phyloP scores from a whole-genome alignment of 1,140 invertebrate species.

The Batillaria attramentaria region DNA sequence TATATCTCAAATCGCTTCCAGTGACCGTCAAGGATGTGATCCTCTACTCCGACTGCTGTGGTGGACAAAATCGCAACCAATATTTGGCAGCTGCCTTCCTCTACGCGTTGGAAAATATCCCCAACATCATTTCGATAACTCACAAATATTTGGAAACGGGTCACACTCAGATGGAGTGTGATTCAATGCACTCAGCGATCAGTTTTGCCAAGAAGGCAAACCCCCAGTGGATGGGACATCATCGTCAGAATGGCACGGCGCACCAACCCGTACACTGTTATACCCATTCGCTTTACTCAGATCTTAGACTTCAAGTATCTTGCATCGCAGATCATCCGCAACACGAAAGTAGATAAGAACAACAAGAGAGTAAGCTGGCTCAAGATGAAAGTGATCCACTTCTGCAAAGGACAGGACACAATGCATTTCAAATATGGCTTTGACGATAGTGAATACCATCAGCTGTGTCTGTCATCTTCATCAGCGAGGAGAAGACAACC shows the following conservation, averaged over 20 bases:
- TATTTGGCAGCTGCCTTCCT: slow-evolving; percentile 7
- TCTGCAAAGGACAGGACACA: background rate
- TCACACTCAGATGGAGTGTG: slow-evolving; percentile 57
- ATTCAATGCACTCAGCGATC: slow-evolving; percentile 58
- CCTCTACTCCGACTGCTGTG: slow-evolving; percentile 64
- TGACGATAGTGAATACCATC: background rate
- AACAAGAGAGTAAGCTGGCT: slow-evolving; percentile 37
- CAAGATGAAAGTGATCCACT: slow-evolving; percentile 35
- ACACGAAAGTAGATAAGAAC: slow-evolving; percentile 16
- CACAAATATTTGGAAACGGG: slow-evolving; percentile 57
- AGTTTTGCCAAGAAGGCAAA: slow-evolving; percentile 41
- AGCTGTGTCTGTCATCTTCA: background rate
- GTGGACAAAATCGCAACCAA: slow-evolving; percentile 48
- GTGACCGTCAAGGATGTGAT: slow-evolving; percentile 32
- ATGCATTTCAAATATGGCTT: slow-evolving; percentile 28
- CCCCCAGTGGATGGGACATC: slow-evolving; percentile 39
- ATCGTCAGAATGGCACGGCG: slow-evolving; percentile 29
- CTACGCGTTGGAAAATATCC: background rate
- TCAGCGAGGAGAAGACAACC: too few species aligned
- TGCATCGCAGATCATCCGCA: background rate
- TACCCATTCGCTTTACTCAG: slow-evolving; percentile 31
- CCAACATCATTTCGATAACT: background rate
- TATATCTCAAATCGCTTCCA: slow-evolving; percentile 13
- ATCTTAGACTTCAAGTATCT: slow-evolving; percentile 36
- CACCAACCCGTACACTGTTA: slow-evolving; percentile 30